These are phyloP conservation scores for Manis javanica DNA, from an alignment of 2,797 vertebrate genomes.

Conservation along the genomic window DNA sequence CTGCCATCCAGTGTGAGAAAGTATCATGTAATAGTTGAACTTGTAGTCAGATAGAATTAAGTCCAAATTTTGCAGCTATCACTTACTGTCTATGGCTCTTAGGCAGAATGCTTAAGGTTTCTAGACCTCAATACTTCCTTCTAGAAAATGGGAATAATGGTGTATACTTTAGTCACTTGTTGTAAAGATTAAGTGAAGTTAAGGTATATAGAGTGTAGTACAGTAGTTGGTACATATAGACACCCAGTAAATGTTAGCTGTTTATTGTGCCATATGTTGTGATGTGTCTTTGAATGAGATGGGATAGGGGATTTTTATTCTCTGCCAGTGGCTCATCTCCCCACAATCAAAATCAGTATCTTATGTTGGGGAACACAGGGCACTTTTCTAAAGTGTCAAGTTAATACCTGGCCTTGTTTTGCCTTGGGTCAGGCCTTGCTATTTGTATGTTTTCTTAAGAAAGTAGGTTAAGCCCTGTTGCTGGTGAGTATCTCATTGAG, in stretches of 20 bases:
- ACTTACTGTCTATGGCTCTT: not conserved
- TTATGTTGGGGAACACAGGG: not conserved
- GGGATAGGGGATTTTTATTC: not conserved
- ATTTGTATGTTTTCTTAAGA: constrained; percentile 15
- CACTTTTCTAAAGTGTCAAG: constrained; percentile 36
- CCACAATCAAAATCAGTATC: not conserved
- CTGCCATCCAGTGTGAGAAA: constrained; percentile 21
- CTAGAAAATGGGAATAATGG: not conserved
- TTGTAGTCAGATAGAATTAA: constrained; percentile 21
- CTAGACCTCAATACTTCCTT: not conserved
- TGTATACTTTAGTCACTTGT: not conserved
- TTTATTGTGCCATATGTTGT: not conserved
- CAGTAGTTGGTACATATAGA: not conserved
- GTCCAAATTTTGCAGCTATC: not conserved
- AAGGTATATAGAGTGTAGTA: not conserved
- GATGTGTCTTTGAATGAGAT: not conserved
- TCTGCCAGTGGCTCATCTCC: not conserved
- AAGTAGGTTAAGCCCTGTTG: not conserved
- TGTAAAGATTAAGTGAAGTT: constrained; percentile 26
- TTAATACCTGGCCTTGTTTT: constrained; percentile 24
- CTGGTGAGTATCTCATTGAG: not conserved
- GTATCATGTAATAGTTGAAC: not conserved
- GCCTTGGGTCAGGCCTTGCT: not conserved
- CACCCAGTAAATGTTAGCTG: not conserved
- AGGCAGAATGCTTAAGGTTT: not conserved